Base-by-base conservation (phyloP, 2,888 invertebrate species). In the Volucella inanis region DNA sequence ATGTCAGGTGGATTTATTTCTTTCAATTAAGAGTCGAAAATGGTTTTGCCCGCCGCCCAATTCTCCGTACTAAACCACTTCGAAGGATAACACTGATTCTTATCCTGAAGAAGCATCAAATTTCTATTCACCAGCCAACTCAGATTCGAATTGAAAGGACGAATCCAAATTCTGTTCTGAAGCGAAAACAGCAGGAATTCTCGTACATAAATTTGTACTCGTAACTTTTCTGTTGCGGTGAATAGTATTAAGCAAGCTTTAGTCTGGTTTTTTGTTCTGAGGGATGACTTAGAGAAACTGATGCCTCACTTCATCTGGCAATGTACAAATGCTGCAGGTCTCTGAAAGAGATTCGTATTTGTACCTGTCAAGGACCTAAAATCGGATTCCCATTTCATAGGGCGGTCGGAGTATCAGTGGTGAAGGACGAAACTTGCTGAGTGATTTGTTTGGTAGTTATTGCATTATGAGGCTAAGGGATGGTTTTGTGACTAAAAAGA, bases 11-110 rank as follows among this genome's bases (percentile, higher is more conserved):
- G 49, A 78, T 78, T 78, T 78, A 78, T 78, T 65, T 65, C 64
- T 57, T 71, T 78, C 64, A 78, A 78, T 78, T 78, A 71, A 71
- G 65, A 78, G 47, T 47, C 62, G 62, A 18, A 43, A 62, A 50
- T n/a, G 43, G 31, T 6, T 31, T 31, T 31, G 6, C 31, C 31
- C 31, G 1, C 61, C 38, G 11, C 4, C 12, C 45, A 10, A 22
- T 12, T 8, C 18, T n/a, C 22, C 45, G 15, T 49, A 4, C 49
- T 8, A 14, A 14, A 31, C 31, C 31, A 31, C 14, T 14, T 49
- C 14, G 14, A n/a, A n/a, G 49, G 49, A 49, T 49, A 49, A 49
- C n/a, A 49, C 49, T 14, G 49, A 14, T 8, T n/a, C n/a, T 14
- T 14, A 14, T 8, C 14, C 8, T 3, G 49, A 49, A 15, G 49